These are phyloP conservation scores for Hofmannophila pseudospretella DNA, from an alignment of 2,888 invertebrate species.

Conservation along the genomic window DNA sequence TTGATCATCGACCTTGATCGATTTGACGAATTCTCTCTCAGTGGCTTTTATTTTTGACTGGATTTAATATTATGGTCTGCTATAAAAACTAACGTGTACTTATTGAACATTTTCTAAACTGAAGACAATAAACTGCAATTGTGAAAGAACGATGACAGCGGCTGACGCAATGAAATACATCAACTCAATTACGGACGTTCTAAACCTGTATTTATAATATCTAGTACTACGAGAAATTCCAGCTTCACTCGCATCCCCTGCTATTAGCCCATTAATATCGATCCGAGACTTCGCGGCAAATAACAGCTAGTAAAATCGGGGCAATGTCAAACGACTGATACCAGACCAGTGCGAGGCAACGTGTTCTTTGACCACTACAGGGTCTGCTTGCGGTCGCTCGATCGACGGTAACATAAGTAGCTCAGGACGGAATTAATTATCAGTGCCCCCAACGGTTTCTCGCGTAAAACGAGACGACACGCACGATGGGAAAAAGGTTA, in stretches of 20 bases:
- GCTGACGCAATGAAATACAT: slow-evolving; percentile 3
- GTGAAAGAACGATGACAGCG: not conserved
- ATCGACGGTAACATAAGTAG: slow-evolving; percentile 59
- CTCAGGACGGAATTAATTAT: slow-evolving; percentile 69
- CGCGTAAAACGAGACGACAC: slow-evolving; percentile 65
- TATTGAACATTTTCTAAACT: too few relatives aligned
- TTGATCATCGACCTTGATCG: too few relatives aligned
- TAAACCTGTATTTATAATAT: slow-evolving; percentile 11
- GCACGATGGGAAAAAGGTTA: slow-evolving; percentile 58
- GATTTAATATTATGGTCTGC: too few relatives aligned
- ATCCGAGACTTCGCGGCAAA: slow-evolving; percentile 36
- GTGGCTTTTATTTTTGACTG: too few relatives aligned
- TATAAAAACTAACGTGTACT: too few relatives aligned
- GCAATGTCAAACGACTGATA: slow-evolving; percentile 37
- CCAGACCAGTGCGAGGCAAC: slow-evolving; percentile 36
- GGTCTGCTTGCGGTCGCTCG: slow-evolving; percentile 62
- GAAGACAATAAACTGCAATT: too few relatives aligned
- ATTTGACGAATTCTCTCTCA: too few relatives aligned
- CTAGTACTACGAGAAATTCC: slow-evolving; percentile 11
- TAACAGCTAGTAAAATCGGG: slow-evolving; percentile 46
- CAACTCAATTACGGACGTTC: slow-evolving; percentile 5
- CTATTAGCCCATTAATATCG: slow-evolving; percentile 34
- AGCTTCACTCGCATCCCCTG: slow-evolving; percentile 14
- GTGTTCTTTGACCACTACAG: slow-evolving; percentile 52
- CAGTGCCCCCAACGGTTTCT: slow-evolving; percentile 63